These are phyloP conservation scores for Aphelinus certus DNA, from an alignment of 1,140 invertebrate genomes.

Conservation along the genomic window DNA sequence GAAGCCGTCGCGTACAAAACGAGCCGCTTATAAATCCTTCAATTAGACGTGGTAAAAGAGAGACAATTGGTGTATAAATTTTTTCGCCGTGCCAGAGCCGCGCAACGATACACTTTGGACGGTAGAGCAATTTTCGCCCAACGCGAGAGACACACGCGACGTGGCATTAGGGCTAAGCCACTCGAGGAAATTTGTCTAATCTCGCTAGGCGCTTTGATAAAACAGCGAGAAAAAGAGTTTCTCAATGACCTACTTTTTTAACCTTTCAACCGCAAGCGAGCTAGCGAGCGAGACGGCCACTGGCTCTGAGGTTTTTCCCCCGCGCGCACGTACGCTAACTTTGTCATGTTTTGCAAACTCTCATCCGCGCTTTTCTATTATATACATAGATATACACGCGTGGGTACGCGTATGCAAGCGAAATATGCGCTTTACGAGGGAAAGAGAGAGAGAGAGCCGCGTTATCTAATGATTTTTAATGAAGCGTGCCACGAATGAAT, in stretches of 20 bases:
- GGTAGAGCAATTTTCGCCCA: neutral
- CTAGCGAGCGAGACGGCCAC: too few relatives aligned
- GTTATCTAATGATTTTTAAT: conserved; percentile 20
- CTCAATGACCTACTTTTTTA: conserved; percentile 34
- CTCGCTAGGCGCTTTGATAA: conserved; percentile 13
- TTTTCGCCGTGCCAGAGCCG: too few relatives aligned
- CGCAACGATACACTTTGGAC: too few relatives aligned
- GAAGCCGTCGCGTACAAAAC: too few relatives aligned
- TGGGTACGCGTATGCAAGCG: too few relatives aligned
- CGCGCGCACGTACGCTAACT: neutral
- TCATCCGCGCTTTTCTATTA: neutral
- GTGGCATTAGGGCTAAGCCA: neutral
- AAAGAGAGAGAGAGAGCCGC: neutral
- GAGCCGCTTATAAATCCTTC: too few relatives aligned
- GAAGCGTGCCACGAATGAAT: neutral
- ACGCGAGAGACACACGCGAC: neutral
- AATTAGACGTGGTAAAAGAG: too few relatives aligned
- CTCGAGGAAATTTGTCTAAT: conserved; percentile 25
- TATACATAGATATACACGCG: too few relatives aligned
- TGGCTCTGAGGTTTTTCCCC: neutral
- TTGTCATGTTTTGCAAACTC: neutral
- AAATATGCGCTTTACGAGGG: too few relatives aligned
- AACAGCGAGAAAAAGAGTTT: conserved; percentile 18
- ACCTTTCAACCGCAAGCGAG: conserved; percentile 21
- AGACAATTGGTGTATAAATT: too few relatives aligned